phyloP scores from a whole-genome alignment of 2,113 vertebrate species.

The Paracanthobrama guichenoti region DNA sequence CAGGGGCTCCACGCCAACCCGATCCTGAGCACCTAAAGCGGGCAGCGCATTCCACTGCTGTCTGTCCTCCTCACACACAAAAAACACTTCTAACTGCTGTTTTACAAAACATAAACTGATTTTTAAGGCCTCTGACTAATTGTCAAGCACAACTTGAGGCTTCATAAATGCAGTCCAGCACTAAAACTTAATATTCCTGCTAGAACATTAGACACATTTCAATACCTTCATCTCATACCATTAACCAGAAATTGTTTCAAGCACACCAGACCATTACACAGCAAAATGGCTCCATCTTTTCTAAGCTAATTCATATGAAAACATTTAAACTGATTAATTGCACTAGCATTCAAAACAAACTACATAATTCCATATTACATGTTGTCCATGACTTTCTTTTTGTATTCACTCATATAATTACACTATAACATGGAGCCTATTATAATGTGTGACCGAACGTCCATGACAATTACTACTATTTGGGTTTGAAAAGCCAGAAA shows the following conservation, averaged over 20 bases:
- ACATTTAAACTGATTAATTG: not conserved
- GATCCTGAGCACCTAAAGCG: constrained; percentile 5
- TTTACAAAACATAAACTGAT: not conserved
- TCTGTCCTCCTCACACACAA: constrained; percentile 29
- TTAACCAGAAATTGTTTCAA: constrained; percentile 11
- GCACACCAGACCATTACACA: not conserved
- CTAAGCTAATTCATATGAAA: not conserved
- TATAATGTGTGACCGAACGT: constrained; percentile 11
- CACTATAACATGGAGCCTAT: constrained; percentile 18
- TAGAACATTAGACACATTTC: constrained; percentile 1
- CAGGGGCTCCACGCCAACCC: constrained; percentile 18
- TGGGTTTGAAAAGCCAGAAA: constrained; percentile 36
- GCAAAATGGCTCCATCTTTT: not conserved
- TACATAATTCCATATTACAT: not conserved
- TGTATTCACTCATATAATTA: constrained; percentile 12
- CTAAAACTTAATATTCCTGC: constrained; percentile 2
- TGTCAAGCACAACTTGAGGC: not conserved
- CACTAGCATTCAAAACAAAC: not conserved
- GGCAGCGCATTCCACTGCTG: constrained; percentile 32
- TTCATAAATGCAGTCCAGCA: constrained; percentile 1
- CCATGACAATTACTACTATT: constrained; percentile 25
- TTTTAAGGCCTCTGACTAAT: not conserved
- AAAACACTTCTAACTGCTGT: constrained; percentile 8
- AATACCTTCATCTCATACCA: not conserved
- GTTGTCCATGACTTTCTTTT: not conserved